Conservation (phyloP, 53 echinoderm and acorn worm genomes). For the Echinometra lucunter region DNA sequence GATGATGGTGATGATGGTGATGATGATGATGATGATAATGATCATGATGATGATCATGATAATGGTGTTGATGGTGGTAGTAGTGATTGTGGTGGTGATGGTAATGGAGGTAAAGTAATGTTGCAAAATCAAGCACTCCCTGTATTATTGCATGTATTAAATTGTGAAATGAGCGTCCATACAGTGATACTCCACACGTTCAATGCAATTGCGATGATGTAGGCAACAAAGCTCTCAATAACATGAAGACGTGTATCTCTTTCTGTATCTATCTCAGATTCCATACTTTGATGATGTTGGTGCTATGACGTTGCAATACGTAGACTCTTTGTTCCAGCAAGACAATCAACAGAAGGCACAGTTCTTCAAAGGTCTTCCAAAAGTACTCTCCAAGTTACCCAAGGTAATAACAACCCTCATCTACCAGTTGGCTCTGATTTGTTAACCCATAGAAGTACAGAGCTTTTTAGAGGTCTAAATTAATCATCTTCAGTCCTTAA, state of each 20-base stretch:
- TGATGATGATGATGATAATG: background rate
- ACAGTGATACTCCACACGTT: too few species aligned
- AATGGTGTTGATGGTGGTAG: too few species aligned
- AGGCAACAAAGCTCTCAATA: too few species aligned
- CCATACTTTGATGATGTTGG: slow-evolving; percentile 97
- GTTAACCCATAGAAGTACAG: too few species aligned
- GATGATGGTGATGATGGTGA: background rate
- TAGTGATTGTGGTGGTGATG: background rate
- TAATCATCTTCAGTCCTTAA: too few species aligned
- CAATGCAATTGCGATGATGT: too few species aligned
- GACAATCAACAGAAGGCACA: slow-evolving; percentile 95
- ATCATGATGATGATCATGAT: too few species aligned
- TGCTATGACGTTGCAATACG: slow-evolving; percentile 92
- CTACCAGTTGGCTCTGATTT: background rate
- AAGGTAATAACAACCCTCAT: slow-evolving; percentile 75
- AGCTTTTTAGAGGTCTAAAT: too few species aligned
- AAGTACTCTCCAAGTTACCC: slow-evolving; percentile 87
- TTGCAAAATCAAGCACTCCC: too few species aligned
- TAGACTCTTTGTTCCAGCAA: slow-evolving; percentile 92
- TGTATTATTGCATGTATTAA: too few species aligned
- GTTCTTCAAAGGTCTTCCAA: slow-evolving; percentile 97
- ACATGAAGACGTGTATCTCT: background rate
- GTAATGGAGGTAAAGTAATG: background rate
- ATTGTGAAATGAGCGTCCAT: too few species aligned
- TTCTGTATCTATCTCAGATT: slow-evolving; percentile 79